These are phyloP conservation scores for Phyllotis vaccarum DNA, from an alignment of 2,797 vertebrate genomes.

Conservation along the genomic window DNA sequence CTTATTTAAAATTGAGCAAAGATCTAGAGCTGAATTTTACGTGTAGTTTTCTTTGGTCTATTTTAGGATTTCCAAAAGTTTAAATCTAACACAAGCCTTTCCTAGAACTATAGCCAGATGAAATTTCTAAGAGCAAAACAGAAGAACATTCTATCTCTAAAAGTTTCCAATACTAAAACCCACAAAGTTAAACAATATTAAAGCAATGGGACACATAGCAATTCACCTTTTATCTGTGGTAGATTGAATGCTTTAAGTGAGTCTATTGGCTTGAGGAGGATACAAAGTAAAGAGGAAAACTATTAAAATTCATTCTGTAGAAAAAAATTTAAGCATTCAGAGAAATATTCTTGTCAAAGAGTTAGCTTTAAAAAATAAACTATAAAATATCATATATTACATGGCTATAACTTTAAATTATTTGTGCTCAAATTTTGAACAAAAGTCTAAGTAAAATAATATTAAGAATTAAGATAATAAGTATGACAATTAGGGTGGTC, in stretches of 20 bases:
- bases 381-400: neutral
- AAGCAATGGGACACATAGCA: neutral
- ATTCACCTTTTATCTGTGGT: neutral
- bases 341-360: neutral
- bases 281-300: neutral
- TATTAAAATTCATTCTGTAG: slow-evolving; percentile 8
- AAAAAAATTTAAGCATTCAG: slow-evolving; percentile 9
- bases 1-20: neutral
- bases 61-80: neutral
- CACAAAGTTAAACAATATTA: neutral
- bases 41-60: neutral
- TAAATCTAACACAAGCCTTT: neutral
- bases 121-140: slow-evolving; percentile 32
- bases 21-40: neutral
- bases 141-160: neutral
- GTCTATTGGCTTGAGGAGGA: neutral
- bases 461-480: slow-evolving; percentile 12
- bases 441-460: neutral
- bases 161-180: neutral
- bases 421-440: neutral
- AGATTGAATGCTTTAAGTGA: slow-evolving; percentile 14
- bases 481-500: neutral
- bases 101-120: neutral
- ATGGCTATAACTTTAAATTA: slow-evolving; percentile 15
- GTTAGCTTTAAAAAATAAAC: neutral